Base-by-base conservation (phyloP, 2,888 invertebrate species). In the Gerosis bhagava region DNA sequence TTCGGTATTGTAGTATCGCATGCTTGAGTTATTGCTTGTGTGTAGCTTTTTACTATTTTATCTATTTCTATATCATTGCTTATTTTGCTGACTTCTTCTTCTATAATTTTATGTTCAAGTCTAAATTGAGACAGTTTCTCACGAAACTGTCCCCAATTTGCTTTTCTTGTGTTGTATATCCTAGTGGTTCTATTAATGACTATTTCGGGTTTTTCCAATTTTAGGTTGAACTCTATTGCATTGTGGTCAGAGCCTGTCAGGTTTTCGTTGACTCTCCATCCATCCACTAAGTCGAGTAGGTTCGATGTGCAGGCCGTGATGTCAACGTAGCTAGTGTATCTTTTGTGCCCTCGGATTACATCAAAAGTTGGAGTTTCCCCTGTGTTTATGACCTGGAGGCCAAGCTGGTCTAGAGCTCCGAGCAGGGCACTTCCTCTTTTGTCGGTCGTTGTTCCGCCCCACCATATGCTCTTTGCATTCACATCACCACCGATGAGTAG, bases 211-310 rank as follows among this genome's bases (percentile, higher is more conserved):
- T 31, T 17, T 5, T 17, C n/a, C 2, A 10, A 3, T n/a, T n/a
- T 3, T 1, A 50, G 2, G 5, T 44, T 13, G 8, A 54, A 37
- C 0, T 15, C 11, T 3, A 54, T 51, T 3, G 28, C 35, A 12
- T 53, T 51, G 40, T 54, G 56, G 26, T 54, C 54, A n/a, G 49
- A 58, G 12, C 41, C 32, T 8, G 47, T 50, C 3, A 54, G 5
- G 5, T 19, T 40, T 8, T 42, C 13, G 5, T 42, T 51, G 1
- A 54, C 51, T n/a, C 8, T 15, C 56, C 53, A 56, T 7, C 36
- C 12, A 3, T 39, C 29, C 0, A 48, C 25, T 5, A 10, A 3
- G 12, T 24, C 8, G 16, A 52, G 26, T 13, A 54, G 5, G 3
- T 28, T 25, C 12, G 4, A 2, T 1, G 50, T 39, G 39, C 49